These are phyloP conservation scores for Andricus quercusramuli DNA, from an alignment of 2,888 invertebrate genomes.

Conservation along the genomic window DNA sequence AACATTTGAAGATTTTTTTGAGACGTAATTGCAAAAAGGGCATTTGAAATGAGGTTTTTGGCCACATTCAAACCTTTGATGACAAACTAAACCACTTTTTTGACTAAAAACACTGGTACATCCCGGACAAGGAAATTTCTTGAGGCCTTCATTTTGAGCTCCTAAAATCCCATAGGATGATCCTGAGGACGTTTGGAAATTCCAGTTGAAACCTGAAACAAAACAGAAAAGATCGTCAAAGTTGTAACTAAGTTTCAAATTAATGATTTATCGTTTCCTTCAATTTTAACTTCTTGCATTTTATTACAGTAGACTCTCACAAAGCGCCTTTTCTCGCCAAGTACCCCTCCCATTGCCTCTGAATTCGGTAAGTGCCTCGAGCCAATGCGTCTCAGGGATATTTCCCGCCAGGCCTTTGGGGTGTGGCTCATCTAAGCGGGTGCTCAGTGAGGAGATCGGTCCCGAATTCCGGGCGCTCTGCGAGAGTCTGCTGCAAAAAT, in stretches of 20 bases:
- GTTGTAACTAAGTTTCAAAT: not conserved
- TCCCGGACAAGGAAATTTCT: conserved; percentile 35
- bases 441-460: no score
- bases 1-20: conserved; percentile 47
- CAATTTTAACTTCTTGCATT: not conserved
- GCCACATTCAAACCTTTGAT: conserved; percentile 34
- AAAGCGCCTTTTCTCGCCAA: no score
- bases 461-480: no score
- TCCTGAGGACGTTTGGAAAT: conserved; percentile 8
- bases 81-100: conserved; percentile 28
- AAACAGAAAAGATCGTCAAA: not conserved
- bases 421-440: no score
- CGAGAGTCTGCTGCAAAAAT: no score
- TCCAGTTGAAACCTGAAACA: conserved; percentile 37
- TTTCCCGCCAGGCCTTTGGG: no score
- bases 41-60: conserved; percentile 56
- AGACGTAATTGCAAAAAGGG: conserved; percentile 46
- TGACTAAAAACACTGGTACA: conserved; percentile 38
- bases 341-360: no score
- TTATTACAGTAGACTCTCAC: no score
- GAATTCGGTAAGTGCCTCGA: no score
- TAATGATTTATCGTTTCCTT: not conserved
- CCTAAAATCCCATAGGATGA: not conserved
- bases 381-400: no score
- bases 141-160: not conserved